Percentiles rank a stretch among this genome's conserved stretches.
These are phyloP conservation scores for Spialia ferax DNA, from an alignment of 2,888 invertebrate genomes.

Conservation along the genomic window DNA sequence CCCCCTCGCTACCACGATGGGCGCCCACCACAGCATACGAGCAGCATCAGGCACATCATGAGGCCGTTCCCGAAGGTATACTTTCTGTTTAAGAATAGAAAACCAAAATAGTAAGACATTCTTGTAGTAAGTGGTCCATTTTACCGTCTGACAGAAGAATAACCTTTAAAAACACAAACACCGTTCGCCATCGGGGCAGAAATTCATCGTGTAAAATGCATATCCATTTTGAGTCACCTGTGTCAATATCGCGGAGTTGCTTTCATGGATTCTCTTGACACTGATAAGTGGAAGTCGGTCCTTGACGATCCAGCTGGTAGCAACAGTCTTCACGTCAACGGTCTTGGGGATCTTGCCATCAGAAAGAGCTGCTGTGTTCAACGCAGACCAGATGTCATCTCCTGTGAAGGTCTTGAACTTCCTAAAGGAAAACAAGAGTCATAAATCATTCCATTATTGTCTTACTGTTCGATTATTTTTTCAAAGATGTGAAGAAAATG, in stretches of 20 bases:
- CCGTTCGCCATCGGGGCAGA: too few species aligned
- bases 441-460: not conserved
- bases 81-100: slow-evolving; percentile 76
- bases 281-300: slow-evolving; percentile 92
- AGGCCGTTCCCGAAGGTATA: slow-evolving; percentile 91
- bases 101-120: not conserved
- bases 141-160: too few species aligned
- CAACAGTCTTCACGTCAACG: slow-evolving; percentile 89
- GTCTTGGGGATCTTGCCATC: slow-evolving; percentile 81
- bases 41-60: slow-evolving; percentile 91
- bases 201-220: not conserved
- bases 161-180: too few species aligned
- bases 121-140: not conserved
- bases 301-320: slow-evolving; percentile 93
- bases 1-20: slow-evolving; percentile 88
- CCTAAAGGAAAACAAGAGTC: slow-evolving; percentile 59
- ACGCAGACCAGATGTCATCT: slow-evolving; percentile 92
- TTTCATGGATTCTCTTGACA: slow-evolving; percentile 89
- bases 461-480: not conserved
- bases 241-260: slow-evolving; percentile 86
- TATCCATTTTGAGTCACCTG: slow-evolving; percentile 88
- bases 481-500: too few species aligned
- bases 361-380: slow-evolving; percentile 89
- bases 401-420: slow-evolving; percentile 92
- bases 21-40: slow-evolving; percentile 92